phyloP scores from a whole-genome alignment of 2,888 invertebrate genomes.

The Prosopocoilus inquinatus region DNA sequence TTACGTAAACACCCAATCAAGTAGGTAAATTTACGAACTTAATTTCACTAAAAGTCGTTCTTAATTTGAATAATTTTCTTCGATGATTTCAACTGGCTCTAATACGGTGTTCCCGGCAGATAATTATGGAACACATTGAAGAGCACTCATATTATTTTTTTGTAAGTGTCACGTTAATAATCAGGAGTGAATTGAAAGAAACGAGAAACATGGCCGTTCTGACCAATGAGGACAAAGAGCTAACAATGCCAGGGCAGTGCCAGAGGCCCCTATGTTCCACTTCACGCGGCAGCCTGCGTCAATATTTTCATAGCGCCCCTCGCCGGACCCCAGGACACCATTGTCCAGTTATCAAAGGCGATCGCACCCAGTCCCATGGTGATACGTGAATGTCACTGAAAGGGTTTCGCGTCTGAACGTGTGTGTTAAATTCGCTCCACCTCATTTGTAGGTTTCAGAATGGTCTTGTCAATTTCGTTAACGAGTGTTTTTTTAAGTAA shows the following conservation, averaged over 20 bases:
- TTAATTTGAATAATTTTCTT: too few species aligned
- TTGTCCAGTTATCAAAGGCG: slow-evolving; percentile 37
- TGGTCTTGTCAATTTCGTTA: slow-evolving; percentile 26
- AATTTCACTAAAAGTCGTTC: too few species aligned
- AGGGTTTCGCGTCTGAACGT: background rate
- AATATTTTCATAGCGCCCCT: slow-evolving; percentile 46
- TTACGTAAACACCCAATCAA: too few species aligned
- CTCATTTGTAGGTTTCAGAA: slow-evolving; percentile 20
- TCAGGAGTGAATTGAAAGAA: slow-evolving; percentile 13
- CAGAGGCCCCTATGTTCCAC: slow-evolving; percentile 40
- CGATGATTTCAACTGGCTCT: too few species aligned
- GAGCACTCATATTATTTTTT: background rate
- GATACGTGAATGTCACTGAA: background rate
- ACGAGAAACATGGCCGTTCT: slow-evolving; percentile 41
- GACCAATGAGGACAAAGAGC: slow-evolving; percentile 40
- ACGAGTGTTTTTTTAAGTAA: slow-evolving; percentile 29
- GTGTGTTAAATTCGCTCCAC: background rate
- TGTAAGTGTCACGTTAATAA: background rate
- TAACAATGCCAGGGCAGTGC: slow-evolving; percentile 32
- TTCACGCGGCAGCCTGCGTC: slow-evolving; percentile 44
- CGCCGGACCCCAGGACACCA: slow-evolving; percentile 29
- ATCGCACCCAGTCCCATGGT: slow-evolving; percentile 12
- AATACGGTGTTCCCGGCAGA: too few species aligned
- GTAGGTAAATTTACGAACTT: too few species aligned
- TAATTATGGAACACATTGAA: background rate